These are phyloP conservation scores for Sussaba pulchella DNA, from an alignment of 2,888 invertebrate genomes.

Conservation along the genomic window DNA sequence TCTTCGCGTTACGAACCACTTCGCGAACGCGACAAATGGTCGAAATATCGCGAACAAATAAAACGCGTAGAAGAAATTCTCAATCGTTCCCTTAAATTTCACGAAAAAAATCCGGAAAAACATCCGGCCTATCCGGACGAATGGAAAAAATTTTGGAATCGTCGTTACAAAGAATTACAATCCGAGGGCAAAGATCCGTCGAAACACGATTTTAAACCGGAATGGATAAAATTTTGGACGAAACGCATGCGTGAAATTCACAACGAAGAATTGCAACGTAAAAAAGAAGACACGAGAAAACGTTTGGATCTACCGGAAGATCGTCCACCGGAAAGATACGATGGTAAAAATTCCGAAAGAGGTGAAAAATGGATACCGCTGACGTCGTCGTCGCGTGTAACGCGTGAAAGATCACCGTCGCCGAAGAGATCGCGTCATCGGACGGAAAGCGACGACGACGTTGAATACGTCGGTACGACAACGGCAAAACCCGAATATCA, in stretches of 20 bases:
- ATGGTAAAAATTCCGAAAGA: too few species aligned
- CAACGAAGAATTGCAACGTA: constrained; percentile 88
- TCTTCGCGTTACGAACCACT: constrained; percentile 77
- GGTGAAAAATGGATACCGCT: constrained; percentile 42
- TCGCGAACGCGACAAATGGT: constrained; percentile 86
- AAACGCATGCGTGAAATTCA: constrained; percentile 92
- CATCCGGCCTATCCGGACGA: constrained; percentile 95
- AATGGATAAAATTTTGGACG: constrained; percentile 95
- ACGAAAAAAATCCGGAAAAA: constrained; percentile 94
- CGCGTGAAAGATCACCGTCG: constrained; percentile 70
- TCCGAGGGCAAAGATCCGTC: constrained; percentile 90
- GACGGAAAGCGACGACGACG: constrained; percentile 81
- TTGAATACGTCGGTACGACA: constrained; percentile 81
- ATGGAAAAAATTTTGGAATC: constrained; percentile 96
- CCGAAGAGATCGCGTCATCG: constrained; percentile 71
- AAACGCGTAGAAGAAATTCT: constrained; percentile 86
- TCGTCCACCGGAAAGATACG: constrained; percentile 77
- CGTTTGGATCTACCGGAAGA: constrained; percentile 86
- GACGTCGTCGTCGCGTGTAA: constrained; percentile 58
- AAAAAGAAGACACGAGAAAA: constrained; percentile 89
- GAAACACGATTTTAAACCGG: constrained; percentile 94
- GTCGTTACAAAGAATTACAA: constrained; percentile 92
- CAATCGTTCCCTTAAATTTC: constrained; percentile 89
- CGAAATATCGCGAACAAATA: constrained; percentile 85
- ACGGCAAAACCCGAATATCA: constrained; percentile 77